A percentile compares a stretch with the other conserved stretches of the same genome.
phyloP scores from a whole-genome alignment of 2,797 vertebrate genomes.

The Alosa sapidissima region DNA sequence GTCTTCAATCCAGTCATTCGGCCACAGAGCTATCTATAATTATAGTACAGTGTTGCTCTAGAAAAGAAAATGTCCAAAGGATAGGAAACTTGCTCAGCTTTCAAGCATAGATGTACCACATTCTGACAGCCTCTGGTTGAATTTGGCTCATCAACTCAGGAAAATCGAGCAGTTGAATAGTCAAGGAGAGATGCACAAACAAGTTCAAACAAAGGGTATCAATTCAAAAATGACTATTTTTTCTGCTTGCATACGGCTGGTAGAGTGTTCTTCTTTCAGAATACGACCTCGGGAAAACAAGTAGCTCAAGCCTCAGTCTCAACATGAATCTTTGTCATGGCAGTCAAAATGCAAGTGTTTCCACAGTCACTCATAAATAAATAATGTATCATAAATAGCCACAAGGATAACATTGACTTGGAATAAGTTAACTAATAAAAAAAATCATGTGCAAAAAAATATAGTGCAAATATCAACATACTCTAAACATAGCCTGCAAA shows the following conservation, averaged over 20 bases:
- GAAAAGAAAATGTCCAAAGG: conserved; percentile 70
- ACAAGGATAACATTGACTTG: conserved; percentile 36
- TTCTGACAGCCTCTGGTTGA: conserved; percentile 41
- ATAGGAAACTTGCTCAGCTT: conserved; percentile 71
- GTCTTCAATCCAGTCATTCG: conserved; percentile 59
- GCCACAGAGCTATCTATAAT: conserved; percentile 74
- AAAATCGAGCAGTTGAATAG: not conserved
- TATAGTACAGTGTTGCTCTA: conserved; percentile 72
- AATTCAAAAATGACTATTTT: not conserved
- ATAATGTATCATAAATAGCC: conserved; percentile 47
- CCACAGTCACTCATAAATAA: not conserved
- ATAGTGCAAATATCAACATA: conserved; percentile 36
- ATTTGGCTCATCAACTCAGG: not conserved
- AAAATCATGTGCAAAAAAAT: conserved; percentile 41
- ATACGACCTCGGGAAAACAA: not conserved
- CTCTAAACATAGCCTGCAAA: not conserved
- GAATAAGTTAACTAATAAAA: conserved; percentile 7
- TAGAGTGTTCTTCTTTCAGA: not conserved
- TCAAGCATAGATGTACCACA: conserved; percentile 60
- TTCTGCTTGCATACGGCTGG: not conserved
- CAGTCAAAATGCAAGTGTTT: not conserved
- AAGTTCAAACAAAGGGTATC: conserved; percentile 17
- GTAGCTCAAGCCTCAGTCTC: not conserved
- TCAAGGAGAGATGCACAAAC: not conserved
- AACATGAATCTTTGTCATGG: conserved; percentile 3